phyloP scores from a whole-genome alignment of 2,113 vertebrate genomes.

The Turnix velox region DNA sequence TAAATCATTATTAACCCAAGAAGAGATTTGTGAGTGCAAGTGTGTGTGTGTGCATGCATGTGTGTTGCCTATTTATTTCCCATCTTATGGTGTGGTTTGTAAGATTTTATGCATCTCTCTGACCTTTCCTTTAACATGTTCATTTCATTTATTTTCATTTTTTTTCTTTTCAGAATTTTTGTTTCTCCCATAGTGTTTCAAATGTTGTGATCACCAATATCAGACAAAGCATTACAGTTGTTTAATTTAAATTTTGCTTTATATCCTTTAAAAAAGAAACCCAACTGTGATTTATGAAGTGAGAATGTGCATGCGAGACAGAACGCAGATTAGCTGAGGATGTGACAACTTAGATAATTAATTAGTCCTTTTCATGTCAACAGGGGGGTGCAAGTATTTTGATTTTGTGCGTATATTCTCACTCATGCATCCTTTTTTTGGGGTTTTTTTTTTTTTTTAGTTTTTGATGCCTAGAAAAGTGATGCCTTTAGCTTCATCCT shows the following conservation, averaged over 20 bases:
- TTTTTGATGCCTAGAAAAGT: background rate
- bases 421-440: background rate
- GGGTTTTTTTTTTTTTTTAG: background rate
- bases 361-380: conserved; percentile 57
- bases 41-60: too few species aligned
- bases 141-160: background rate
- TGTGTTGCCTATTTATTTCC: background rate
- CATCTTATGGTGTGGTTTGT: background rate
- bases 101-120: background rate
- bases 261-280: background rate
- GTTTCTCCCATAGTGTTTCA: background rate
- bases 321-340: background rate
- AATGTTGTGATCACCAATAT: background rate
- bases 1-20: background rate
- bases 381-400: background rate
- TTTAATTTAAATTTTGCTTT: conserved; percentile 40
- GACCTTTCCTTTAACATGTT: background rate
- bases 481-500: conserved; percentile 3
- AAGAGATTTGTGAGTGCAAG: background rate
- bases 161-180: background rate
- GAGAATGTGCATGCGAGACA: background rate
- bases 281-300: background rate
- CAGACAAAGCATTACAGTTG: background rate
- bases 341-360: conserved; percentile 53
- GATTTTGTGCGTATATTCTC: conserved; percentile 49